Percentiles rank a stretch among this genome's conserved stretches.
phyloP scores from a whole-genome alignment of 2,797 vertebrate species.

The Chanos chanos region DNA sequence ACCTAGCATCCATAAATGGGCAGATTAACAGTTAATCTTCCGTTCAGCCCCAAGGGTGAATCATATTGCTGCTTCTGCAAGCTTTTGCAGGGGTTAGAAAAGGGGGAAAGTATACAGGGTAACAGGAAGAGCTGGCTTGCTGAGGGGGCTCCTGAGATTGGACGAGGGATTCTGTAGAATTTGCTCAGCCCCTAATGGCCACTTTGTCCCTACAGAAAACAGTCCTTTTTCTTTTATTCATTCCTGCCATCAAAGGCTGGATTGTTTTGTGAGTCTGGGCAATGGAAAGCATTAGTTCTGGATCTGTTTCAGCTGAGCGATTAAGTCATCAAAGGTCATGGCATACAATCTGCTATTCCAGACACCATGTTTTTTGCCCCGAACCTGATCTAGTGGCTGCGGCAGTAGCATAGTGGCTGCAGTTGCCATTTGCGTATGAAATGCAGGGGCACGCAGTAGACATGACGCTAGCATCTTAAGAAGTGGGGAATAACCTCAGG shows the following conservation, averaged over 20 bases:
- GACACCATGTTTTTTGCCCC: constrained; percentile 11
- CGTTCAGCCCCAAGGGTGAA: constrained; percentile 8
- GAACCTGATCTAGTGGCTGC: constrained; percentile 44
- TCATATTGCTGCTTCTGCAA: constrained; percentile 12
- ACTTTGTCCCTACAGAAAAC: too few species aligned
- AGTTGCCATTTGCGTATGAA: constrained; percentile 49
- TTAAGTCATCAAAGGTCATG: constrained; percentile 54
- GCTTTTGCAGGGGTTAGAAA: constrained; percentile 4
- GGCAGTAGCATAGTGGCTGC: constrained; percentile 37
- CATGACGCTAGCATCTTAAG: constrained; percentile 37
- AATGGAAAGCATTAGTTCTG: constrained; percentile 47
- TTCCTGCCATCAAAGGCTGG: constrained; percentile 43
- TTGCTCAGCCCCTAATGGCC: too few species aligned
- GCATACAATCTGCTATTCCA: constrained; percentile 26
- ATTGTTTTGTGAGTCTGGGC: constrained; percentile 38
- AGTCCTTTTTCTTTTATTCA: constrained; percentile 38
- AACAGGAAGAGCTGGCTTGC: too few species aligned
- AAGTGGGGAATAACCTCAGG: neutral
- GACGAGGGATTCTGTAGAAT: too few species aligned
- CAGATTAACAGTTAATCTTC: constrained; percentile 35
- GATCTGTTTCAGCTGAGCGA: constrained; percentile 56
- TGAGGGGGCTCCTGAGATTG: too few species aligned
- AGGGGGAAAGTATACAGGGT: neutral
- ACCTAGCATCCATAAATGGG: constrained; percentile 27
- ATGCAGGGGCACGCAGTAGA: constrained; percentile 46